Base-by-base conservation (phyloP, 2,888 invertebrate genomes). In the Ennomos erosarius region DNA sequence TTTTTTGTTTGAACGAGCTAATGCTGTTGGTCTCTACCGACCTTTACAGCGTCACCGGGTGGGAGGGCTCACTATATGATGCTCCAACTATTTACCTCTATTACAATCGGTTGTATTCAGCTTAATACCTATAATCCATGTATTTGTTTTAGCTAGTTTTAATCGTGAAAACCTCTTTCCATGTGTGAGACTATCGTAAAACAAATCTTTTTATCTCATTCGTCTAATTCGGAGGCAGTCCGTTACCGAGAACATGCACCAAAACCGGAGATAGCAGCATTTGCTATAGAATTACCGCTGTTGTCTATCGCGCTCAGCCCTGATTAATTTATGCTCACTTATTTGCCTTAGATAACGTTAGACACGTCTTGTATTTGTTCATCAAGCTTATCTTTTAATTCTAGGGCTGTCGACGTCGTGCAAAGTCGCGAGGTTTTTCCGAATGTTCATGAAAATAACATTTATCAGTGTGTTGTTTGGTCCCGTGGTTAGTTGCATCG, bases 371-470 rank as follows among this genome's bases (percentile, higher is more conserved):
- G 71, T 90, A 90, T 91, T 91, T 91, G 86, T 84, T 78, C 82
- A 87, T 85, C 83, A 86, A 71, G 91, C 84, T 92, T 92, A 92
- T 92, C 92, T 91, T 87, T 90, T 92, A 91, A 92, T 90, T 90
- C 91, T 89, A 81, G 79, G 84, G 82, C 84, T 91, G 91, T 90
- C 90, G 90, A 73, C 78, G 75, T 52, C 61, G 58, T 64, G 70
- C 69, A 68, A 71, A 75, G 73, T 70, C 62, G 69, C 62, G 55
- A 69, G 78, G 81, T 79, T 86, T 85, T 84, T 79, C 81, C 79
- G 34, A 62, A 59, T 37, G 43, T 26, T 26, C 26, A 47, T 13
- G 48, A 53, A 55, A 59, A 59, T 59, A 55, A 47, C 34, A 16
- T 16, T 26, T 26, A 26, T 26, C 5, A 26, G 26, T 4, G 26